phyloP scores from a whole-genome alignment of 2,113 vertebrate species.

The Rhinoptilus africanus region DNA sequence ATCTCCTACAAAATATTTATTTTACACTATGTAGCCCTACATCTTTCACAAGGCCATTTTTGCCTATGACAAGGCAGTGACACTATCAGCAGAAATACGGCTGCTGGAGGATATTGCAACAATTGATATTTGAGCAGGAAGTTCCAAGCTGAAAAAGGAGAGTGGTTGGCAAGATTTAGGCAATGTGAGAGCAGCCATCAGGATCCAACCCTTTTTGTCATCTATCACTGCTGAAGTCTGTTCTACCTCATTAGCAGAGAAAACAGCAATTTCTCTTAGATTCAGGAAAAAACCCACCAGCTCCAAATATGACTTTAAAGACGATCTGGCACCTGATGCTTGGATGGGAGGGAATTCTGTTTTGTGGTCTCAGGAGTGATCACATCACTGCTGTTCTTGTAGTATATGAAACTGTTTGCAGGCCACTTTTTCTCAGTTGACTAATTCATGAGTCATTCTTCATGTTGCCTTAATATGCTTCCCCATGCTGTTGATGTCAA shows the following conservation, averaged over 20 bases:
- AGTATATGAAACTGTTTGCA: neutral
- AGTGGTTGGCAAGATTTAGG: neutral
- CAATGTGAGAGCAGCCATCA: neutral
- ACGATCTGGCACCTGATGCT: neutral
- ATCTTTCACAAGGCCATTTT: neutral
- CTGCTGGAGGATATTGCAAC: neutral
- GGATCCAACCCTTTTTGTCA: neutral
- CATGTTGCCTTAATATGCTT: neutral
- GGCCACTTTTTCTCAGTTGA: neutral
- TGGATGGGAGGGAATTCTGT: neutral
- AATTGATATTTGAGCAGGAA: neutral
- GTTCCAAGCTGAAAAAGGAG: neutral
- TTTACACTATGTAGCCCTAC: neutral
- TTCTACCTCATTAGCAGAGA: neutral
- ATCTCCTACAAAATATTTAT: neutral
- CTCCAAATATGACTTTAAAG: neutral
- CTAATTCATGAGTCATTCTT: neutral
- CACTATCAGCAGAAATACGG: neutral
- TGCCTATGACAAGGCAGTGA: neutral
- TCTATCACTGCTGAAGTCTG: neutral
- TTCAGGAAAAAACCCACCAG: neutral
- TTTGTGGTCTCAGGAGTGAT: neutral
- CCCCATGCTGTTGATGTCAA: neutral
- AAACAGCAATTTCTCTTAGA: neutral
- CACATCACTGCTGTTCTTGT: neutral